These are phyloP conservation scores for Notarius quadriscutis DNA, from an alignment of 2,113 vertebrate species.

Conservation along the genomic window DNA sequence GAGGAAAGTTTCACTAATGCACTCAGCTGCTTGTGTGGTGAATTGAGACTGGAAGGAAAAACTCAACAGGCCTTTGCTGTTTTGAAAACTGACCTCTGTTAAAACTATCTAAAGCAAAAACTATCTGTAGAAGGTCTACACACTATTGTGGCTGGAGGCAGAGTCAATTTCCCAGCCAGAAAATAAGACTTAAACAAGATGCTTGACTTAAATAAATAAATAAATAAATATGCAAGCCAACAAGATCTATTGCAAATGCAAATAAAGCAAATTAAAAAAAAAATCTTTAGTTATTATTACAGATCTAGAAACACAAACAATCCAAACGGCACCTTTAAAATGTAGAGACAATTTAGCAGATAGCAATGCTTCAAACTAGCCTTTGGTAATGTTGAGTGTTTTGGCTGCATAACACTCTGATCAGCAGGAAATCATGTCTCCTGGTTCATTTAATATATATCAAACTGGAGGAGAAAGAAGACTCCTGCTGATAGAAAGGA, in stretches of 20 bases:
- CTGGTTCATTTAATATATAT: conserved; percentile 45
- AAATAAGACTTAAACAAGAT: background rate
- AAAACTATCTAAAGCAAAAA: background rate
- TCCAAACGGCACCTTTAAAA: conserved; percentile 9
- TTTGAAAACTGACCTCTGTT: background rate
- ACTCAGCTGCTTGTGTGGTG: background rate
- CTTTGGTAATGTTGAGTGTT: background rate
- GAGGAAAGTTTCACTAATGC: background rate
- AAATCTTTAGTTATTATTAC: conserved; percentile 1
- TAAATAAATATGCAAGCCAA: background rate
- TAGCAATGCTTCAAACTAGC: conserved; percentile 3
- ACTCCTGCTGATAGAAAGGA: conserved; percentile 47
- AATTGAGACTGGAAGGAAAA: background rate
- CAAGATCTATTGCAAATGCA: background rate
- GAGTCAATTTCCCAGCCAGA: background rate
- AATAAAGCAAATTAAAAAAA: background rate
- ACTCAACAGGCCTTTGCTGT: background rate
- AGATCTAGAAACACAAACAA: background rate
- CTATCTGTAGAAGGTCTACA: too few species aligned
- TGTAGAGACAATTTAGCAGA: conserved; percentile 16
- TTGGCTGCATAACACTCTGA: conserved; percentile 40
- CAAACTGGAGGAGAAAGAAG: conserved; percentile 32
- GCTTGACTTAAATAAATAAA: background rate
- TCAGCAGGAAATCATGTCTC: conserved; percentile 42
- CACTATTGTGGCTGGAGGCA: background rate